Percentiles rank a stretch among this genome's conserved stretches.
These are phyloP conservation scores for Macrotus californicus DNA, from an alignment of 2,113 vertebrate genomes.

Conservation along the genomic window DNA sequence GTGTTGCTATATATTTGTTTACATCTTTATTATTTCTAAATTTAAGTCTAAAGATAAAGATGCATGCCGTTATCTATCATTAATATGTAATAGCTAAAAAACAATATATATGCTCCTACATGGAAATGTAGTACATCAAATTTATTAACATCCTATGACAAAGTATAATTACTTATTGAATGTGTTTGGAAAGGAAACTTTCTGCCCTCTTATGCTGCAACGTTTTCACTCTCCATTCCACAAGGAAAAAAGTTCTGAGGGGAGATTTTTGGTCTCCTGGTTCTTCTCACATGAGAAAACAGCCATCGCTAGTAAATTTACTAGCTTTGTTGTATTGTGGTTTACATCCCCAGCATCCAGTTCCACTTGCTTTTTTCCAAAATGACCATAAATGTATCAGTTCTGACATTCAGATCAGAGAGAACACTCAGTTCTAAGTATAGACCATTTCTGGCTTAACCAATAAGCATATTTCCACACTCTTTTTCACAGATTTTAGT, in stretches of 20 bases:
- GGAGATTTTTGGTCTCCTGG: not conserved
- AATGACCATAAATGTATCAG: not conserved
- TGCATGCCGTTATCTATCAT: not conserved
- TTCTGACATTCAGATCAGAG: not conserved
- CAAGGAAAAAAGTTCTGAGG: not conserved
- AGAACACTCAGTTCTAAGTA: not conserved
- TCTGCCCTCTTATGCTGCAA: not conserved
- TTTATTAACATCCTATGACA: not conserved
- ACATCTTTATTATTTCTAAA: not conserved
- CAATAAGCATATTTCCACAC: not conserved
- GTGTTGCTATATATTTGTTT: not conserved
- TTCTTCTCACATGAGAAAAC: not conserved
- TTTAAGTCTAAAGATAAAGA: conserved; percentile 12
- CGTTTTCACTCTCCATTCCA: not conserved
- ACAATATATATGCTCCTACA: not conserved
- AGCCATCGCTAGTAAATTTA: not conserved
- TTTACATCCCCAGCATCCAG: not conserved
- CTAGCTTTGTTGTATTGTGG: not conserved
- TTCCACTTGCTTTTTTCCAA: not conserved
- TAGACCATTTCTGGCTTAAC: not conserved
- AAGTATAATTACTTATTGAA: not conserved
- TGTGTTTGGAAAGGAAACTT: not conserved
- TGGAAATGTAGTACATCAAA: not conserved
- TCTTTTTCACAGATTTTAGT: not conserved
- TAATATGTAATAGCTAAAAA: not conserved